A percentile compares a stretch with the other conserved stretches of the same genome.
These are phyloP conservation scores for Eudasyphora cyanicolor DNA, from an alignment of 2,888 invertebrate genomes.

Conservation along the genomic window DNA sequence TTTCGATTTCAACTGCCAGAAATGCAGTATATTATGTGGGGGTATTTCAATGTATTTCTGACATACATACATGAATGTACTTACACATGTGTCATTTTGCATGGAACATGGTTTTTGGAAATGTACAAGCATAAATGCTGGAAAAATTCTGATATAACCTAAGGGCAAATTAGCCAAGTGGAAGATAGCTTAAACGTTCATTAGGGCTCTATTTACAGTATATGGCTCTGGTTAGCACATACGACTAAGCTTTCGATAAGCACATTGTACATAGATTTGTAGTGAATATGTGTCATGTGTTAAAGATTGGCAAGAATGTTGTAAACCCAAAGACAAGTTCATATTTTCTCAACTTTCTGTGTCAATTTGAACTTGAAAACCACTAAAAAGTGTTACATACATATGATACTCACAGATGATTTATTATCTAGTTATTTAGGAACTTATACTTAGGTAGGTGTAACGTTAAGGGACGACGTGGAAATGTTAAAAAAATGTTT, in stretches of 20 bases:
- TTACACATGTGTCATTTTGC: conserved; percentile 11
- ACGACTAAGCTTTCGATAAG: too few species aligned
- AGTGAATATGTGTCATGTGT: background rate
- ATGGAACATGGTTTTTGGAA: conserved; percentile 47
- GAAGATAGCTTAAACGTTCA: conserved; percentile 69
- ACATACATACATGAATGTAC: conserved; percentile 28
- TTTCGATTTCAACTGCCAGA: too few species aligned
- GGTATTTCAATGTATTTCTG: conserved; percentile 37
- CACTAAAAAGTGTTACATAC: background rate
- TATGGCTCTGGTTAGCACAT: background rate
- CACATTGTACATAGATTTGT: background rate
- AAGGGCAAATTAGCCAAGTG: conserved; percentile 68
- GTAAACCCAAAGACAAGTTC: background rate
- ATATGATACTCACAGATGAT: background rate
- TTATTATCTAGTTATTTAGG: background rate
- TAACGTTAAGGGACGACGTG: too few species aligned
- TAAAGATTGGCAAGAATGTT: conserved; percentile 16
- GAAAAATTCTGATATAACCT: conserved; percentile 53
- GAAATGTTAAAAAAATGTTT: too few species aligned
- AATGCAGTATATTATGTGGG: background rate
- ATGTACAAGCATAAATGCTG: conserved; percentile 55
- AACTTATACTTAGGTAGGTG: too few species aligned
- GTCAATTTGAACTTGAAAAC: conserved; percentile 14
- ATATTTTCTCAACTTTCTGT: background rate
- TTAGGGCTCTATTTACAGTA: conserved; percentile 63